Conservation (phyloP, 2,888 invertebrate genomes). For the Alentia gelatinosa region DNA sequence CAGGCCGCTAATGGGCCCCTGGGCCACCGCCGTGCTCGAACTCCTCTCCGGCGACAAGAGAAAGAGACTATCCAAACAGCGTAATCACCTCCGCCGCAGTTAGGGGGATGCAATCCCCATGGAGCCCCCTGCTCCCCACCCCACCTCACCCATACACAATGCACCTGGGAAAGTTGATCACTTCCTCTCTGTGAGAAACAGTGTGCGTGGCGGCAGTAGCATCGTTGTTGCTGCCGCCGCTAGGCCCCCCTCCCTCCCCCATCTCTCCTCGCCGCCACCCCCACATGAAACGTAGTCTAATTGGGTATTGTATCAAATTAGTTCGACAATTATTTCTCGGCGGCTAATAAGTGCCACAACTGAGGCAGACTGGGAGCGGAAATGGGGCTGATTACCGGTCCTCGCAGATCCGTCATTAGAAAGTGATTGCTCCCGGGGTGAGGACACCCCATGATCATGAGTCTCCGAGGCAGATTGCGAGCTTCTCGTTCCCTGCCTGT, state of each 20-base stretch:
- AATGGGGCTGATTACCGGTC: slow-evolving; percentile 36
- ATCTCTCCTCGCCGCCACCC: neutral
- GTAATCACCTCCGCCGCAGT: slow-evolving; percentile 41
- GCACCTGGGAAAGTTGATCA: slow-evolving; percentile 46
- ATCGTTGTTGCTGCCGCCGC: no score
- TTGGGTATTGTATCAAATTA: slow-evolving; percentile 54
- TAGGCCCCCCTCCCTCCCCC: no score
- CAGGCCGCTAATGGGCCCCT: neutral
- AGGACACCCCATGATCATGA: slow-evolving; percentile 37
- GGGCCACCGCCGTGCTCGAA: neutral
- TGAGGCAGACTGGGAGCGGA: slow-evolving; percentile 2
- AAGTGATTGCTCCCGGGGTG: slow-evolving; percentile 38
- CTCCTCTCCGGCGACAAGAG: no score
- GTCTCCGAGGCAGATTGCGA: neutral
- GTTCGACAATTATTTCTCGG: slow-evolving; percentile 53
- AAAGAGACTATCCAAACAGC: slow-evolving; percentile 42
- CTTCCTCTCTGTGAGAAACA: no score
- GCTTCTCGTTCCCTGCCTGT: neutral
- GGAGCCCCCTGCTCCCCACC: neutral
- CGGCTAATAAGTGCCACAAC: slow-evolving; percentile 53
- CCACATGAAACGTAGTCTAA: slow-evolving; percentile 50
- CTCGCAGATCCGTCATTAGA: slow-evolving; percentile 34
- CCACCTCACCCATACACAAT: neutral
- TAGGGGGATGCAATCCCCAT: neutral
- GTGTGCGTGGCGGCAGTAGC: no score